phyloP scores from a whole-genome alignment of 2,888 invertebrate genomes.

The Polylopha cassiicola region DNA sequence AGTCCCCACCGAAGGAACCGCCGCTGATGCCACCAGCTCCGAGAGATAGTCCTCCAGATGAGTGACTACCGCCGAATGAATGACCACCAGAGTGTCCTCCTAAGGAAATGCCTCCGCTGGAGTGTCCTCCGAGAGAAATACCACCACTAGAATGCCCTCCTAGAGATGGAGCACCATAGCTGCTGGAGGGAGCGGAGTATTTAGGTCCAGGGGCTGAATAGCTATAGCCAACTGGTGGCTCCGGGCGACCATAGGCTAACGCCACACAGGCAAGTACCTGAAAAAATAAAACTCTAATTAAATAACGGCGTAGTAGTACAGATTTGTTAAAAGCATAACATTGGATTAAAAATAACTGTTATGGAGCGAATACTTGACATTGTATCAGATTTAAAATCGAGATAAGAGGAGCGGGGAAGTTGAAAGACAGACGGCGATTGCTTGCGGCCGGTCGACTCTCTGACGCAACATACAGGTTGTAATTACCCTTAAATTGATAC shows the following conservation, averaged over 20 bases:
- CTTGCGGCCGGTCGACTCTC: neutral
- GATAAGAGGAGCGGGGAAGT: conserved; percentile 8
- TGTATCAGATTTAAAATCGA: conserved; percentile 17
- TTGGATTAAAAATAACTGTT: conserved; percentile 11
- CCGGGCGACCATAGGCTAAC: conserved; percentile 66
- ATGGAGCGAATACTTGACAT: conserved; percentile 11
- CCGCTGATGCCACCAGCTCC: conserved; percentile 42
- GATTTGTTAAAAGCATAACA: conserved; percentile 6
- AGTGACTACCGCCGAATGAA: conserved; percentile 26
- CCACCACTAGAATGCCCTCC: conserved; percentile 35
- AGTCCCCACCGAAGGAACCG: conserved; percentile 46
- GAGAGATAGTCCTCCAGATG: conserved; percentile 31
- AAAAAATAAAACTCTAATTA: conserved; percentile 32
- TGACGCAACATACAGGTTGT: neutral
- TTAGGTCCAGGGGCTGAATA: conserved; percentile 58
- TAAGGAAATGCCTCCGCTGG: conserved; percentile 37
- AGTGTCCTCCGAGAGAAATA: conserved; percentile 31
- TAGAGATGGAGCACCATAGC: conserved; percentile 43
- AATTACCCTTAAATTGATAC: neutral
- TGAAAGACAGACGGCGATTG: neutral
- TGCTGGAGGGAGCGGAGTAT: conserved; percentile 45
- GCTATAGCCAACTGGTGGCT: conserved; percentile 72
- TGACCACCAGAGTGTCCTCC: conserved; percentile 28
- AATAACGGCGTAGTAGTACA: conserved; percentile 1
- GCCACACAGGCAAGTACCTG: conserved; percentile 72